Base-by-base conservation (phyloP, 1,140 invertebrate species). In the Muscidifurax raptorellus region DNA sequence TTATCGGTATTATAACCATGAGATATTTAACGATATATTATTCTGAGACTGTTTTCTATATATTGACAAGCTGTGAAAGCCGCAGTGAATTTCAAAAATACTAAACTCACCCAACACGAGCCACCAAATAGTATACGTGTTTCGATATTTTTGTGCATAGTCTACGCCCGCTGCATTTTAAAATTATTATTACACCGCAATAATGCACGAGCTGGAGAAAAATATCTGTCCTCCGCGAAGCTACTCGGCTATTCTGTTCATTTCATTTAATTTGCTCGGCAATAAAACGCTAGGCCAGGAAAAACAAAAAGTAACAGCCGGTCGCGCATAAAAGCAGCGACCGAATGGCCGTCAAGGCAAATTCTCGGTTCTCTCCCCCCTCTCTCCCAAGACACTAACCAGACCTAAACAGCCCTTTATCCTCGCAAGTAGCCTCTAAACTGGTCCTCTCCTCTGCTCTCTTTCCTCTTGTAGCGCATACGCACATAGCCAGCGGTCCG, bases 341-440 rank as follows among this genome's bases (percentile, higher is more conserved):
- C 71, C 44, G 44, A 79, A 84, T 72, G 67, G 30, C n/a, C 66
- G 78, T 80, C 69, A 36, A 40, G 75, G 75, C 69, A 80, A 84
- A 84, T 83, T 84, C 76, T 10, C 72, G 66, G 25, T 28, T 27
- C 66, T 66, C 72, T 36, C 71, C 4, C 9, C 32, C 9, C 32
- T 36, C 32, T 36, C 32, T 84, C 40, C 78, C 78, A 75, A 84
- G 78, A 80, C 44, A 84, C 82, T 84, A 84, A 84, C 44, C 69
- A 75, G 71, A 80, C 15, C 79, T 85, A 85, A 85, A 85, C 79
- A 85, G 84, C 74, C 78, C 79, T 85, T 85, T 85, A 81, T 77
- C 40, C 79, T 59, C 15, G 1, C 32, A 81, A 82, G 84, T 71
- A 85, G 84, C 72, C 84, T 77, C 79, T 32, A 71, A 85, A 85